These are phyloP conservation scores for Apistogramma diplotaenia DNA, from an alignment of 2,113 vertebrate species.

Conservation along the genomic window DNA sequence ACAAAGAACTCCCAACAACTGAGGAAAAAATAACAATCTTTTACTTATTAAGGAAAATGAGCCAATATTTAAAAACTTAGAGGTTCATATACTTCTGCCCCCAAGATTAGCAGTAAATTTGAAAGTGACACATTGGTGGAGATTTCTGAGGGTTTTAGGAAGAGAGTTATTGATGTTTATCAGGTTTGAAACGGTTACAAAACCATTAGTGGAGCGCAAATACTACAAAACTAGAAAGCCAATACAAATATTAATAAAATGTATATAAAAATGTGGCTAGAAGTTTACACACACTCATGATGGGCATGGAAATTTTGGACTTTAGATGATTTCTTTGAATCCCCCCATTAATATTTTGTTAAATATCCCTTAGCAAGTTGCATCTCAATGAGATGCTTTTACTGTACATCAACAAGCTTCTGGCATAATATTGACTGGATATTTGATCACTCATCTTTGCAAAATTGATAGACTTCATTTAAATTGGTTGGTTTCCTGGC, in stretches of 20 bases:
- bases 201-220: too few relatives aligned
- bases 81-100: background rate
- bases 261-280: background rate
- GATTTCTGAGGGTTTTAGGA: background rate
- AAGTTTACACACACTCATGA: background rate
- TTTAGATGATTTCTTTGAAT: background rate
- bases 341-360: too few relatives aligned
- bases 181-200: background rate
- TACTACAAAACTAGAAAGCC: too few relatives aligned
- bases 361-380: too few relatives aligned
- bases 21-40: background rate
- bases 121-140: background rate
- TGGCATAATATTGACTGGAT: too few relatives aligned
- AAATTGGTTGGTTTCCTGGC: too few relatives aligned
- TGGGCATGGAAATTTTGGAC: background rate
- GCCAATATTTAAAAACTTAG: background rate
- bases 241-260: too few relatives aligned
- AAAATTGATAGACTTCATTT: too few relatives aligned
- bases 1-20: background rate
- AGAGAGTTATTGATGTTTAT: background rate
- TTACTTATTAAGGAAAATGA: background rate
- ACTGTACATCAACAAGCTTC: too few relatives aligned
- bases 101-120: background rate
- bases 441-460: too few relatives aligned
- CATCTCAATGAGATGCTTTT: too few relatives aligned